phyloP scores from a whole-genome alignment of 2,113 vertebrate species.

The Columbina picui region DNA sequence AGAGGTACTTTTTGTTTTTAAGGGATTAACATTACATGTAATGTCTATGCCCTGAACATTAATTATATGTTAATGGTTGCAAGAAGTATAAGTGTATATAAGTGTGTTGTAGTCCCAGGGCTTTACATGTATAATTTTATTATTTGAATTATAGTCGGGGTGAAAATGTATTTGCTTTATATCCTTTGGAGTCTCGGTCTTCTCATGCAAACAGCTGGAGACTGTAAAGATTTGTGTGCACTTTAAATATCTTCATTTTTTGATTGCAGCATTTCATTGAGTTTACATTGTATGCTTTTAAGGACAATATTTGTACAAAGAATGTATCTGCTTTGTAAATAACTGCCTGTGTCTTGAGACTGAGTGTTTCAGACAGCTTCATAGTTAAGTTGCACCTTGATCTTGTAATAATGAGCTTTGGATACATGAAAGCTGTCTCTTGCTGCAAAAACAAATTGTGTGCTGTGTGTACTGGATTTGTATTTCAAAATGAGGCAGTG shows the following conservation, averaged over 20 bases:
- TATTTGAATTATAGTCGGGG: neutral
- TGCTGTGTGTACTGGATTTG: neutral
- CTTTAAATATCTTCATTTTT: neutral
- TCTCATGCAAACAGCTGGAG: neutral
- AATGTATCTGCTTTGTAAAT: constrained; percentile 8
- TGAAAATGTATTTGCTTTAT: neutral
- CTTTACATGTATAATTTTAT: neutral
- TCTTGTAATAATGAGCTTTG: constrained; percentile 43
- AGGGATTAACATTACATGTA: neutral
- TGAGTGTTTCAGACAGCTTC: constrained; percentile 11
- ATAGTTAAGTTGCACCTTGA: constrained; percentile 35
- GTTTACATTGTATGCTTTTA: neutral
- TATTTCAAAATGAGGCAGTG: neutral
- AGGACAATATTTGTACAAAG: neutral
- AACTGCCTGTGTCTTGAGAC: neutral
- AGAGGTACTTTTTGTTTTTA: neutral
- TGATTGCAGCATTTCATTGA: neutral
- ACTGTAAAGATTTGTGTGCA: neutral
- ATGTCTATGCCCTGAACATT: neutral
- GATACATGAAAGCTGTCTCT: constrained; percentile 44
- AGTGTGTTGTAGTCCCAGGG: neutral
- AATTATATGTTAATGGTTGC: neutral
- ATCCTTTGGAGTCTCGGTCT: neutral
- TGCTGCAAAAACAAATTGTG: neutral
- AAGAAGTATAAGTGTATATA: neutral